Conservation (phyloP, 2,888 invertebrate species). For the Hirtodrosophila histrioides region DNA sequence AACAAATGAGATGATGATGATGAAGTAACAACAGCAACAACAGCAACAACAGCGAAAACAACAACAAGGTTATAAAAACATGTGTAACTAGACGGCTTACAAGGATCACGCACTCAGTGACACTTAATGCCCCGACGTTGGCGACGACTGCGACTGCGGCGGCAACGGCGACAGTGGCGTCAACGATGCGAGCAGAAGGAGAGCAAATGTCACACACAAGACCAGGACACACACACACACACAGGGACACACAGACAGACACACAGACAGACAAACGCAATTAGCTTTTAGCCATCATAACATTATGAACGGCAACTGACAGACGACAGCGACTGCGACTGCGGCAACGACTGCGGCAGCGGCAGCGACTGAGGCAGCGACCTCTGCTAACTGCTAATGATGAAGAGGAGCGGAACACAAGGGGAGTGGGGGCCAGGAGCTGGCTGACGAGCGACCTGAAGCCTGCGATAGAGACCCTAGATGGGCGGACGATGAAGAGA, state of each 20-base stretch:
- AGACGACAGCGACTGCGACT: constrained; percentile 39
- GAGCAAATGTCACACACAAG: constrained; percentile 39
- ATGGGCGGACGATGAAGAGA: constrained; percentile 40
- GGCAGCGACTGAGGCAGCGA: constrained; percentile 20
- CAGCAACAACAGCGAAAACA: constrained; percentile 7
- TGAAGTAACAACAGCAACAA: constrained; percentile 9
- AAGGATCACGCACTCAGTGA: constrained; percentile 78
- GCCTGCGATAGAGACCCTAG: constrained; percentile 34
- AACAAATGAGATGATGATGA: constrained; percentile 20
- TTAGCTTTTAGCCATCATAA: constrained; percentile 80
- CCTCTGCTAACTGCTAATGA: constrained; percentile 69
- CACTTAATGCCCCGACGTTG: constrained; percentile 65
- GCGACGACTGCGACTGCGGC: constrained; percentile 16
- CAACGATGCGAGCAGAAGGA: constrained; percentile 30
- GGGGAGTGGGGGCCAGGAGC: not conserved
- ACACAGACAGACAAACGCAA: constrained; percentile 73
- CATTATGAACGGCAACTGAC: constrained; percentile 75
- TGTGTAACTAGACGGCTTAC: constrained; percentile 77
- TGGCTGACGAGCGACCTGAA: constrained; percentile 9
- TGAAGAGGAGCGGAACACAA: constrained; percentile 31
- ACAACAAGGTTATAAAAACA: constrained; percentile 69
- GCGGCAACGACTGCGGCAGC: constrained; percentile 14
- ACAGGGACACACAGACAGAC: constrained; percentile 1
- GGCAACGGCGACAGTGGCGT: constrained; percentile 16
- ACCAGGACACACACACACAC: constrained; percentile 1